Evolutionary conservation across 2,797 vertebrate genomes (phyloP), one percentile per base, ranked within the genome.

Genomic region (Propithecus deckenii): DNA sequence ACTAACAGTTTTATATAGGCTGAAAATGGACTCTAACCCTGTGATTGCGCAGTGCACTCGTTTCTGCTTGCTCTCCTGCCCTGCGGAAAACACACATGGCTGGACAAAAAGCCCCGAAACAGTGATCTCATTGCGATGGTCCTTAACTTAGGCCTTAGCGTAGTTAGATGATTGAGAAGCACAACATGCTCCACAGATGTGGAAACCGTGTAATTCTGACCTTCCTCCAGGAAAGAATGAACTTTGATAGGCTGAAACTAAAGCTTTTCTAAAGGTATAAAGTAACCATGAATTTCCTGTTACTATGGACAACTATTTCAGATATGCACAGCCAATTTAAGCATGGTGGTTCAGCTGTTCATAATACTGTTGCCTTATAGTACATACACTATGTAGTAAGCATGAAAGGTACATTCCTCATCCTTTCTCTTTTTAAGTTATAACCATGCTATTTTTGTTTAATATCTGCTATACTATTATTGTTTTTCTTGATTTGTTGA

Each of bases 181-280:
- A 98, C 98, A 99, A 98, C 98, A 98, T 98, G 98, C 97, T 98
- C 98, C 98, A 98, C 99, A 99, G 98, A 99, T 99, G 98, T 98
- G 98, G 98, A 98, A 97, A 97, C 97, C 90, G 30, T 98, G 97
- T 98, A 98, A 98, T 98, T 98, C 98, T 98, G 97, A 97, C 92
- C 97, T 98, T 98, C 98, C 98, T 99, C 98, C 98, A 98, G 98
- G 98, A 98, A 97, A 96, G 97, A 98, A 98, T 98, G 97, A 98
- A 91, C 97, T 98, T 98, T 97, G 97, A 98, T 98, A 99, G 99
- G 98, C 98, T 98, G 98, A 98, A 98, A 98, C 98, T 98, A 99
- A 99, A 99, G 98, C 97, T 65, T 98, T 99, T 98, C 99, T 99
- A 99, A 99, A 99, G 99, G 99, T 99, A 99, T 99, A 99, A 99